phyloP scores from a whole-genome alignment of 1,140 invertebrate species.

The Drosophila miranda region DNA sequence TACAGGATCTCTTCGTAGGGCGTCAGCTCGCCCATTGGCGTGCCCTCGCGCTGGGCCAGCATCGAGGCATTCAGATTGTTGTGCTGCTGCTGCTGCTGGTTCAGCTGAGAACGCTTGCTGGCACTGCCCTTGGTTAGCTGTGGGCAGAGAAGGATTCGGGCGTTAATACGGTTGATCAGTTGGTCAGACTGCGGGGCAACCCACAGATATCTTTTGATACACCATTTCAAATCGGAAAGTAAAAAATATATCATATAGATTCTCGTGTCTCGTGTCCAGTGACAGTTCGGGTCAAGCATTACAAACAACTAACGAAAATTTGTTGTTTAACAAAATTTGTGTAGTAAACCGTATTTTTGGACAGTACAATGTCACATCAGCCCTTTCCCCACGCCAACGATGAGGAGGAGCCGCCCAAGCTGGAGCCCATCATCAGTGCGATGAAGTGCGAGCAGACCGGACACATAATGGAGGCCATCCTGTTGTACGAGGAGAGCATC shows the following conservation, averaged over 20 bases:
- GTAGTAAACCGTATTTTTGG: neutral
- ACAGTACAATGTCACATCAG: slow-evolving; percentile 41
- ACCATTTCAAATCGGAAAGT: slow-evolving; percentile 33
- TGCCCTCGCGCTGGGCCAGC: slow-evolving; percentile 84
- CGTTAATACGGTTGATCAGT: neutral
- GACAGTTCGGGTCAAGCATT: neutral
- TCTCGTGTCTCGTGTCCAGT: neutral
- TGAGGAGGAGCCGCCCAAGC: slow-evolving; percentile 43
- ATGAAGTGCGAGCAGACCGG: slow-evolving; percentile 66
- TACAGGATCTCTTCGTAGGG: slow-evolving; percentile 91
- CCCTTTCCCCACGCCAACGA: slow-evolving; percentile 28
- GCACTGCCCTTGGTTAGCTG: slow-evolving; percentile 76
- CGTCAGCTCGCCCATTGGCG: slow-evolving; percentile 87
- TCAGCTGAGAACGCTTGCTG: slow-evolving; percentile 67
- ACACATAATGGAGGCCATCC: slow-evolving; percentile 70
- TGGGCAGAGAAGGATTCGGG: too few relatives aligned
- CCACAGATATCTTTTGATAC: slow-evolving; percentile 22
- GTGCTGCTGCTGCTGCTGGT: slow-evolving; percentile 46
- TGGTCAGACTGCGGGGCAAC: neutral
- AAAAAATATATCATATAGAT: too few relatives aligned
- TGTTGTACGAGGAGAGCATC: slow-evolving; percentile 70
- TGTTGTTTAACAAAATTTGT: slow-evolving; percentile 10
- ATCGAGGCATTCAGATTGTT: slow-evolving; percentile 70
- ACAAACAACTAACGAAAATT: neutral
- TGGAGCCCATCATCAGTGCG: slow-evolving; percentile 53